phyloP scores from a whole-genome alignment of 64 coral and sea anemone genomes.

The Platygyra sinensis region DNA sequence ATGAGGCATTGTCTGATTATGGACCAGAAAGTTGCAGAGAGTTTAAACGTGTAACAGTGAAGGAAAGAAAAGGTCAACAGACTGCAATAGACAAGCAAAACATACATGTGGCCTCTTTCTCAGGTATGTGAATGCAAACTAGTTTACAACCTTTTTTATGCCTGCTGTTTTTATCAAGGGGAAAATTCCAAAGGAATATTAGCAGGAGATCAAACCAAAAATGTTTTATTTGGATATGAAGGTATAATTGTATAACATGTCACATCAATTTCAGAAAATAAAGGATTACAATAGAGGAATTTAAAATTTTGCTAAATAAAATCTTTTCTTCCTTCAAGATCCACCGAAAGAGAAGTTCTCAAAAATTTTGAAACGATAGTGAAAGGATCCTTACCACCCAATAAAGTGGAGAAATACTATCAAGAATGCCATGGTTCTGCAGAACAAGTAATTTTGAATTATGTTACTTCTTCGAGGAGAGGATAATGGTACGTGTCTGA shows the following conservation, averaged over 20 bases:
- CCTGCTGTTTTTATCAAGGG: too few relatives aligned
- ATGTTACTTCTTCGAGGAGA: constrained; percentile 51
- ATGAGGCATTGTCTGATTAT: not conserved
- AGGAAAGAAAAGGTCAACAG: constrained; percentile 35
- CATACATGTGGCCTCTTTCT: constrained; percentile 58
- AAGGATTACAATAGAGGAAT: too few relatives aligned
- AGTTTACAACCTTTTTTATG: not conserved
- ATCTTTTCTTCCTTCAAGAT: too few relatives aligned
- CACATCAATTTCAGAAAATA: not conserved
- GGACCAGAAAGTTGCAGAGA: constrained; percentile 32
- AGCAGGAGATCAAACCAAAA: too few relatives aligned
- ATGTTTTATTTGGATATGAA: too few relatives aligned
- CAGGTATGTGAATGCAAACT: not conserved
- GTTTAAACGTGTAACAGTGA: constrained; percentile 29
- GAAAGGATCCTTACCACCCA: constrained; percentile 30
- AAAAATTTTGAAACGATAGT: not conserved
- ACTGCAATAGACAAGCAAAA: constrained; percentile 33
- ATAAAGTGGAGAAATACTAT: constrained; percentile 25
- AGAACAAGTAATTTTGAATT: constrained; percentile 36
- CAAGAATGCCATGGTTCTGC: constrained; percentile 29
- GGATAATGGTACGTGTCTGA: constrained; percentile 28
- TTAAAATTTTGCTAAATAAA: too few relatives aligned
- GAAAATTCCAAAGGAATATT: too few relatives aligned
- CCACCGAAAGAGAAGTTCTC: too few relatives aligned
- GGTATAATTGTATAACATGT: not conserved